Conservation (phyloP, 2,888 invertebrate genomes). For the Sacculina carcini region DNA sequence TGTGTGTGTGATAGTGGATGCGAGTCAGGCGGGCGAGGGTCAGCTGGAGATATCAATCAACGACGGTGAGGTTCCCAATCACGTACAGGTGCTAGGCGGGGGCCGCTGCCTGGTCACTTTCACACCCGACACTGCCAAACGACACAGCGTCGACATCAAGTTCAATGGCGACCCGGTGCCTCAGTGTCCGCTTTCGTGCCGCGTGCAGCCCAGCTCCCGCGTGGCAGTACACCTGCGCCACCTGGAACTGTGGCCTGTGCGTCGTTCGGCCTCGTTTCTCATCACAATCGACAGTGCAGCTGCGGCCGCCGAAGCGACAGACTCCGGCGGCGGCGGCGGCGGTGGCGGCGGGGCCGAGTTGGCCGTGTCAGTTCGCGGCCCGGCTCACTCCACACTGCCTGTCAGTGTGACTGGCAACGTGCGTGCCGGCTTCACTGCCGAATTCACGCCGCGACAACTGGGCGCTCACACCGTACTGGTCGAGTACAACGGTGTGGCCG, state of each 20-base stretch:
- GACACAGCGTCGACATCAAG: conserved; percentile 79
- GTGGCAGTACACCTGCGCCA: conserved; percentile 44
- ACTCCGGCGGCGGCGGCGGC: too few relatives aligned
- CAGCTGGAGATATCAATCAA: conserved; percentile 98
- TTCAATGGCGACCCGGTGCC: conserved; percentile 83
- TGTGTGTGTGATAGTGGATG: conserved; percentile 51
- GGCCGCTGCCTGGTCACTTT: conserved; percentile 82
- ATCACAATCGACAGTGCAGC: conserved; percentile 49
- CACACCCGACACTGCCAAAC: conserved; percentile 67
- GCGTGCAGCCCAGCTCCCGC: conserved; percentile 49
- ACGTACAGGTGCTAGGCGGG: conserved; percentile 79
- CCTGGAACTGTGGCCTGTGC: conserved; percentile 59
- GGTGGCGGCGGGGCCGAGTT: conserved; percentile 46
- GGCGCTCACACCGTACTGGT: conserved; percentile 74
- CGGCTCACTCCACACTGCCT: conserved; percentile 54
- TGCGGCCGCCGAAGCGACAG: too few relatives aligned
- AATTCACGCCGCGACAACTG: conserved; percentile 76
- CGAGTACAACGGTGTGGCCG: conserved; percentile 65
- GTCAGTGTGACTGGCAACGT: conserved; percentile 70
- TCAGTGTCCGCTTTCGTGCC: conserved; percentile 59
- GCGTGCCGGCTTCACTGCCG: conserved; percentile 59
- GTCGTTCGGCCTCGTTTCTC: conserved; percentile 47
- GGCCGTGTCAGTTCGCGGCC: conserved; percentile 51
- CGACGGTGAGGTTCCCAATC: conserved; percentile 95
- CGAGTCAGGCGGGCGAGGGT: conserved; percentile 92